Evolutionary conservation across 2,113 vertebrate species (phyloP).

Genomic region (Onychostoma macrolepis): DNA sequence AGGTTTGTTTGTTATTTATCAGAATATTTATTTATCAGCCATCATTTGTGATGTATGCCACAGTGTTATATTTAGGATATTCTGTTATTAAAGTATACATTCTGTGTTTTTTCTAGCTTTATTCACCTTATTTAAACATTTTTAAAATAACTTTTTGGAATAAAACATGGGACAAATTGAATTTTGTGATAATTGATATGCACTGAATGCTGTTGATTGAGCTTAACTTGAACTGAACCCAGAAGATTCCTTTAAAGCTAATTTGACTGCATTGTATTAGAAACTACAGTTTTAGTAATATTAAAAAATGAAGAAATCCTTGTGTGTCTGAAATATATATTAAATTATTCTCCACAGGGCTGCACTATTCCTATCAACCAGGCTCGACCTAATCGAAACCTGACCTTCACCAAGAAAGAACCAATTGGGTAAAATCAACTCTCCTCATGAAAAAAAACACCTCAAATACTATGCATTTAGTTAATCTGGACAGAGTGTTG

Average conservation of each 20-base stretch:
- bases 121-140: neutral
- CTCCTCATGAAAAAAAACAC: neutral
- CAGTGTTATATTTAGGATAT: neutral
- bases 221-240: neutral
- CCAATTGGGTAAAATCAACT: slow-evolving; percentile 77
- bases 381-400: slow-evolving; percentile 82
- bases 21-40: neutral
- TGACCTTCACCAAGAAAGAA: slow-evolving; percentile 81
- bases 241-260: neutral
- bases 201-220: neutral
- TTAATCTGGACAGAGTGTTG: neutral
- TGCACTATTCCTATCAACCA: slow-evolving; percentile 84
- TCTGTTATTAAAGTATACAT: neutral
- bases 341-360: slow-evolving; percentile 65
- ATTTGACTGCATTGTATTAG: neutral
- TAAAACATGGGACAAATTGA: neutral
- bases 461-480: neutral
- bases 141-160: neutral
- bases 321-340: neutral
- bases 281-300: neutral
- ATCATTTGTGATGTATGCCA: neutral
- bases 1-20: slow-evolving; percentile 66
- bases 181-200: neutral
- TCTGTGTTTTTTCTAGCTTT: neutral
- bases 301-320: neutral